phyloP scores from a whole-genome alignment of 1,140 invertebrate species.

The Hylyphantes graminicola region DNA sequence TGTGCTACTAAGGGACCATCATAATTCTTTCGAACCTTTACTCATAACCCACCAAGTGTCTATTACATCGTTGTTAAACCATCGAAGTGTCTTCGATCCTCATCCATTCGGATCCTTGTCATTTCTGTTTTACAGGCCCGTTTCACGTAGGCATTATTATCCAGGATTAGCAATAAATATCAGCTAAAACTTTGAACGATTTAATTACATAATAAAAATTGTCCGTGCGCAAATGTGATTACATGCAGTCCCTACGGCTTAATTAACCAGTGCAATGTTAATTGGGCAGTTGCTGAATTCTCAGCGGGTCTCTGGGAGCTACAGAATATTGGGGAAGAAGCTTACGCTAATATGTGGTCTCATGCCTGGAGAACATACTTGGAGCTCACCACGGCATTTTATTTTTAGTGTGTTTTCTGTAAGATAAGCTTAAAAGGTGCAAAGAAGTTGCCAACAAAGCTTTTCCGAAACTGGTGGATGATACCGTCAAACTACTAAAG shows the following conservation, averaged over 20 bases:
- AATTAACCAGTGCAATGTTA: constrained; percentile 54
- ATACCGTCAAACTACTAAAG: too few relatives aligned
- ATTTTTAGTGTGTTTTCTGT: neutral
- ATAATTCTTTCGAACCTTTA: too few relatives aligned
- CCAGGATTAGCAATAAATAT: constrained; percentile 56
- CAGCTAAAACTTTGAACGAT: constrained; percentile 39
- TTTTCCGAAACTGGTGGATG: neutral
- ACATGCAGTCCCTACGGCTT: constrained; percentile 46
- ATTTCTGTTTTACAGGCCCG: constrained; percentile 23
- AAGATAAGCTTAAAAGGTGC: neutral
- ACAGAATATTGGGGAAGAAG: constrained; percentile 30
- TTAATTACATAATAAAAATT: constrained; percentile 60
- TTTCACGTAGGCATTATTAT: constrained; percentile 35
- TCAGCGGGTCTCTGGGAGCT: constrained; percentile 25
- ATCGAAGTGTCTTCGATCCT: constrained; percentile 2
- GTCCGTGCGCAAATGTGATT: constrained; percentile 53
- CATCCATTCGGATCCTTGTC: constrained; percentile 20
- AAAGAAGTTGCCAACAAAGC: neutral
- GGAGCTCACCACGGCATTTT: neutral
- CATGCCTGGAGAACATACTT: constrained; percentile 1
- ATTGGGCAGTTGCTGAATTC: constrained; percentile 52
- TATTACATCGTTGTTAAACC: too few relatives aligned
- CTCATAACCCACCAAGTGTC: too few relatives aligned
- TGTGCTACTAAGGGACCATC: too few relatives aligned
- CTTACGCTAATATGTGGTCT: neutral